Conservation (phyloP, 2,113 vertebrate species). For the Odocoileus hemionus region DNA sequence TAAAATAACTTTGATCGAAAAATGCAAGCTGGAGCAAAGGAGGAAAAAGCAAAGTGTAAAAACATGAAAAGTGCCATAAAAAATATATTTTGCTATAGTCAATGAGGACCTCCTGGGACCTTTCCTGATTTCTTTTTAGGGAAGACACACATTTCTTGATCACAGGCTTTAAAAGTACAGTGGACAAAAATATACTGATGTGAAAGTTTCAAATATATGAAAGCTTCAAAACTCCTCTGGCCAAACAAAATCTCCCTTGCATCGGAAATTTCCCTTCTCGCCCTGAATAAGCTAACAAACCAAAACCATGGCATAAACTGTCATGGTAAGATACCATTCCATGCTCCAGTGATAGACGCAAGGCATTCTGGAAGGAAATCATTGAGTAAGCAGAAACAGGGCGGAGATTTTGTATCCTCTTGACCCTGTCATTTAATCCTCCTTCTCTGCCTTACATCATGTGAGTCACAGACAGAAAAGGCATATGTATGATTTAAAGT, state of each 20-base stretch:
- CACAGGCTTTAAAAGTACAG: slow-evolving; percentile 3
- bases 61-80: background rate
- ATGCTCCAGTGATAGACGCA: background rate
- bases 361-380: background rate
- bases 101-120: background rate
- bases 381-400: background rate
- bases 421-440: background rate
- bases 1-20: slow-evolving; percentile 29
- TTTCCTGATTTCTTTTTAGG: slow-evolving; percentile 35
- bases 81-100: background rate
- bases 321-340: background rate
- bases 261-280: background rate
- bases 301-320: background rate
- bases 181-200: slow-evolving; percentile 10
- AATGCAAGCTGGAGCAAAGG: background rate
- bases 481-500: background rate
- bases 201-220: background rate
- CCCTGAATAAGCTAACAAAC: background rate
- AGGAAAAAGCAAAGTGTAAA: background rate
- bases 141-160: slow-evolving; percentile 38
- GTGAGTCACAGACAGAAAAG: slow-evolving; percentile 35
- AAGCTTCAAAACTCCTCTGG: slow-evolving; percentile 25
- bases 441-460: background rate
- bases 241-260: background rate
- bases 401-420: background rate